Base-by-base conservation (phyloP, 2,797 vertebrate species). In the Micropoecilia bifurca region DNA sequence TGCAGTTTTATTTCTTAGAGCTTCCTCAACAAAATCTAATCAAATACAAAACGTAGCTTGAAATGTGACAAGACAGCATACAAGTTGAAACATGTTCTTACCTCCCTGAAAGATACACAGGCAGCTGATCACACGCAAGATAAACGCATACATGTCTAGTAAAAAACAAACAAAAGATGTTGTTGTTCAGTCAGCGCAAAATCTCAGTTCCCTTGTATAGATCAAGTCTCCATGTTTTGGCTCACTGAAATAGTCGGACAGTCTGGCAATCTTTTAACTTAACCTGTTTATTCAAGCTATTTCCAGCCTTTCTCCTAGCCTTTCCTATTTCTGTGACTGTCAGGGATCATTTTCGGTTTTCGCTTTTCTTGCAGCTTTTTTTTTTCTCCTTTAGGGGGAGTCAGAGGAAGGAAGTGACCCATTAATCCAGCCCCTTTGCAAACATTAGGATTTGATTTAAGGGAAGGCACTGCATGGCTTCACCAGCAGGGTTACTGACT, bases 371-470 rank as follows among this genome's bases (percentile, higher is more conserved):
- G 36, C 36, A 16, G 69, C 7, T 73, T 25, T 46, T 30, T 13
- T 36, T 41, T 68, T 69, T 41, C 4, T 41, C 18, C 5, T 59
- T 2, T 53, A 80, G 46, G 77, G 36, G 50, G 50, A 81, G 10
- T 36, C 47, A 63, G 77, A 91, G 87, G 90, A 92, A 93, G 89
- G 88, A 89, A 90, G 47, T 77, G 4, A 28, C 3, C 47, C 7
- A 41, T 1, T 41, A 39, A 69, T 71, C 36, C 14, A 20, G 6
- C 1, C 28, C 9, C 61, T 18, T 59, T 43, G 47, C 69, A 50
- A 22, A 78, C 57, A 22, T 39, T 8, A 12, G 6, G 20, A 43
- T 33, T 14, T 57, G 72, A 79, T 83, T 68, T 79, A 82, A 78
- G 80, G 91, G 85, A 90, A 89, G 79, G 30, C 30, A 57, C 33